phyloP scores from a whole-genome alignment of 2,113 vertebrate species.

The Chunga burmeisteri region DNA sequence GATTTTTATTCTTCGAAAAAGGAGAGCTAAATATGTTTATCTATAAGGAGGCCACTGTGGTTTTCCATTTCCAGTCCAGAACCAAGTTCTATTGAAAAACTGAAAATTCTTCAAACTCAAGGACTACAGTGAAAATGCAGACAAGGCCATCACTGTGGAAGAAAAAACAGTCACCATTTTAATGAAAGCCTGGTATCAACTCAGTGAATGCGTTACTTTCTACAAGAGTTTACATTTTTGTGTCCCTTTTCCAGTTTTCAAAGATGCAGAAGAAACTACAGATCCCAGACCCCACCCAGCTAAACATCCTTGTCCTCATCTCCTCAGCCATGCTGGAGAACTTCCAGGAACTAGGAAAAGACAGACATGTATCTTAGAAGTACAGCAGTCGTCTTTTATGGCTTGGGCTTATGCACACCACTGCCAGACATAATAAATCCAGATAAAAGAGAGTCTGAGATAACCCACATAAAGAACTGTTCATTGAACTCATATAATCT shows the following conservation, averaged over 20 bases:
- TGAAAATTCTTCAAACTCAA: neutral
- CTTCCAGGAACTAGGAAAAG: neutral
- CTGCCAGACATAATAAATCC: slow-evolving; percentile 19
- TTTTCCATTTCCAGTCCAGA: neutral
- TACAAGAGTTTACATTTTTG: neutral
- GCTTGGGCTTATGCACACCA: neutral
- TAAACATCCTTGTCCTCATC: neutral
- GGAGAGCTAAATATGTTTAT: neutral
- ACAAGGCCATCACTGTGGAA: neutral
- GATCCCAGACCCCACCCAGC: neutral
- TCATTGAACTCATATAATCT: slow-evolving; percentile 35
- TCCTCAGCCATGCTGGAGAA: neutral
- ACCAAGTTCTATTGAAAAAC: neutral
- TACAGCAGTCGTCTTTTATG: neutral
- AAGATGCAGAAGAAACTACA: neutral
- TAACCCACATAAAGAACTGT: neutral
- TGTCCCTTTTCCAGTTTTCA: neutral
- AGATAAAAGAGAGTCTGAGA: neutral
- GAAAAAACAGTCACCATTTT: neutral
- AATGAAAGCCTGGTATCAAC: neutral
- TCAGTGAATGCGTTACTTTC: neutral
- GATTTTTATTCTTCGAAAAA: neutral
- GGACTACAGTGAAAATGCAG: neutral
- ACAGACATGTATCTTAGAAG: neutral
- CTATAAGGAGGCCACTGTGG: neutral